Percentiles rank a stretch among this genome's conserved stretches.
These are phyloP conservation scores for Vanessa cardui DNA, from an alignment of 2,888 invertebrate genomes.

Conservation along the genomic window DNA sequence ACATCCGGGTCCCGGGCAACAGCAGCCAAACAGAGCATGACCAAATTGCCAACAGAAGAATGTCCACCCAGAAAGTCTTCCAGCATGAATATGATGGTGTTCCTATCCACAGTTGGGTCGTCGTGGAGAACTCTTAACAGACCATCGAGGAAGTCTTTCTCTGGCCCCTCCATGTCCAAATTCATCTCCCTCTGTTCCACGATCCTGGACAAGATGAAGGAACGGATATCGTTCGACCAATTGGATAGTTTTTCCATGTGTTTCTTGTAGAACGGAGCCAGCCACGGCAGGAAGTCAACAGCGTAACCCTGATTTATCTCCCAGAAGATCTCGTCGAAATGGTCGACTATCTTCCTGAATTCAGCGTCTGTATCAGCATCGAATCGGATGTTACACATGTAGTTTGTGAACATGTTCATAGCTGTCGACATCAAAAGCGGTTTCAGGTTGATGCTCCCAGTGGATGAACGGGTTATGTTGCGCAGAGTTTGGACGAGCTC, in stretches of 20 bases:
- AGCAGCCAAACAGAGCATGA: slow-evolving; percentile 89
- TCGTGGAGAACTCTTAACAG: slow-evolving; percentile 87
- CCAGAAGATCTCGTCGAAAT: slow-evolving; percentile 94
- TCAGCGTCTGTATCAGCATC: slow-evolving; percentile 84
- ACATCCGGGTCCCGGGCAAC: slow-evolving; percentile 86
- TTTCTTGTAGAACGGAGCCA: slow-evolving; percentile 87
- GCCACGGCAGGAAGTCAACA: slow-evolving; percentile 92
- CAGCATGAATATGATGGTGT: slow-evolving; percentile 90
- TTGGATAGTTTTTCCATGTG: slow-evolving; percentile 86
- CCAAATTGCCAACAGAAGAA: slow-evolving; percentile 92
- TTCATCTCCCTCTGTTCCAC: slow-evolving; percentile 83
- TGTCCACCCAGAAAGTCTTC: slow-evolving; percentile 95
- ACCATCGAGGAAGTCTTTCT: slow-evolving; percentile 91
- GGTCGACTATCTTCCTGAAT: slow-evolving; percentile 86
- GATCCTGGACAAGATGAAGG: slow-evolving; percentile 88
- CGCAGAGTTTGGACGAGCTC: slow-evolving; percentile 84
- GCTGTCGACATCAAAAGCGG: slow-evolving; percentile 88
- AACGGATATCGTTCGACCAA: slow-evolving; percentile 87
- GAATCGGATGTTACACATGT: slow-evolving; percentile 93
- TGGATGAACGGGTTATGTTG: slow-evolving; percentile 62
- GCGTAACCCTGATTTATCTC: slow-evolving; percentile 95
- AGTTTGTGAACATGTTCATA: slow-evolving; percentile 92
- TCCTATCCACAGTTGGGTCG: slow-evolving; percentile 86
- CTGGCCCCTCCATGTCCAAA: slow-evolving; percentile 83
- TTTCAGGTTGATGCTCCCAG: slow-evolving; percentile 84